Percentiles rank a stretch among this genome's conserved stretches.
phyloP scores from a whole-genome alignment of 2,888 invertebrate species.

The Melieria crassipennis region DNA sequence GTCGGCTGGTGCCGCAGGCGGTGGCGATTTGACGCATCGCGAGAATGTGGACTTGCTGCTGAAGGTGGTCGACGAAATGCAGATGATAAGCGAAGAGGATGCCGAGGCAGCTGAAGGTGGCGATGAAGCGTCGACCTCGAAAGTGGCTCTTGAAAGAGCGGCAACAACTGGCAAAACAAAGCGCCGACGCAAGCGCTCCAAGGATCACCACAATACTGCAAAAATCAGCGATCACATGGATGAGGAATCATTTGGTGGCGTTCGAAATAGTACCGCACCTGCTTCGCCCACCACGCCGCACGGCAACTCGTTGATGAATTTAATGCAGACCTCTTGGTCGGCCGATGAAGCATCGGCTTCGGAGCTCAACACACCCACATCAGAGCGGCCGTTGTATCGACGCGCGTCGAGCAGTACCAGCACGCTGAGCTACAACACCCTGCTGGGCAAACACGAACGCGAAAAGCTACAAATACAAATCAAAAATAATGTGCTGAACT shows the following conservation, averaged over 20 bases:
- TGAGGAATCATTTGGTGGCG: constrained; percentile 41
- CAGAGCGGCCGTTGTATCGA: constrained; percentile 23
- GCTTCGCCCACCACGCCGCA: constrained; percentile 27
- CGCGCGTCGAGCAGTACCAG: constrained; percentile 62
- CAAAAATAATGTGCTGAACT: constrained; percentile 35
- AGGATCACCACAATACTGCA: constrained; percentile 21
- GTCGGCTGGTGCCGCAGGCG: constrained; percentile 61
- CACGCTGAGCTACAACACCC: constrained; percentile 61
- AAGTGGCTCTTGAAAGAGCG: constrained; percentile 12
- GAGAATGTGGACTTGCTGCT: constrained; percentile 61
- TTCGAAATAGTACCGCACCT: not conserved
- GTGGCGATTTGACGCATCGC: constrained; percentile 56
- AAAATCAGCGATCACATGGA: constrained; percentile 35
- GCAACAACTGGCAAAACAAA: constrained; percentile 30
- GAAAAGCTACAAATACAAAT: constrained; percentile 55
- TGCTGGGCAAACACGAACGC: constrained; percentile 61
- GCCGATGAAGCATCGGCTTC: constrained; percentile 45
- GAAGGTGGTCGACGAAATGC: constrained; percentile 66
- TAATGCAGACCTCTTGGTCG: constrained; percentile 64
- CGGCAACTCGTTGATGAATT: constrained; percentile 58
- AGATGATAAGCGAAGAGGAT: constrained; percentile 63
- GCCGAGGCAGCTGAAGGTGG: constrained; percentile 39
- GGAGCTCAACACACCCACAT: constrained; percentile 39
- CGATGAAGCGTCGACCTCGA: not conserved
- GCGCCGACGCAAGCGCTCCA: constrained; percentile 36